phyloP scores from a whole-genome alignment of 2,113 vertebrate genomes.

The Phocoena phocoena region DNA sequence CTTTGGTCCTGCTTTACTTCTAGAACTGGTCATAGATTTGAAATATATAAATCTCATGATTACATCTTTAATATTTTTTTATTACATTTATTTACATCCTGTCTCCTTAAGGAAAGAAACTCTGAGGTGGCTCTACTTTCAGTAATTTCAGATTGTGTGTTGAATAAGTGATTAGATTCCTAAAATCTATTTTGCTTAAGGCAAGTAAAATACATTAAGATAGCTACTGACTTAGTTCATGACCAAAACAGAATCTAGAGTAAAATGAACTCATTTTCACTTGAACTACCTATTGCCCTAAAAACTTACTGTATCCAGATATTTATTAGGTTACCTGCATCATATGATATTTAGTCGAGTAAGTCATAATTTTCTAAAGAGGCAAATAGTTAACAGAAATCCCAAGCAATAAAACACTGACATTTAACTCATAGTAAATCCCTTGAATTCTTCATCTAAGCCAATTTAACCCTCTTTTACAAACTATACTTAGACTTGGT shows the following conservation, averaged over 20 bases:
- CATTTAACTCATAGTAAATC: neutral
- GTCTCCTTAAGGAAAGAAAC: neutral
- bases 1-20: neutral
- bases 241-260: neutral
- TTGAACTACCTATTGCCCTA: neutral
- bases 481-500: neutral
- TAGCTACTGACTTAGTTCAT: neutral
- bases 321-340: neutral
- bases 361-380: constrained; percentile 11
- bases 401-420: neutral
- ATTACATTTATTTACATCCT: neutral
- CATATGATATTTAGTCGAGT: neutral
- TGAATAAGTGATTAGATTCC: neutral
- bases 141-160: neutral
- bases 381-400: neutral
- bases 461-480: neutral
- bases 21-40: neutral
- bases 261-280: neutral
- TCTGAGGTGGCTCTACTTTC: neutral
- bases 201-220: neutral
- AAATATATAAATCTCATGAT: neutral
- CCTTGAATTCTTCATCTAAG: neutral
- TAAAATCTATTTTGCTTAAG: constrained; percentile 8
- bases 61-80: neutral
- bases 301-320: neutral